phyloP scores from a whole-genome alignment of 2,888 invertebrate species.

The Clunio marinus region DNA sequence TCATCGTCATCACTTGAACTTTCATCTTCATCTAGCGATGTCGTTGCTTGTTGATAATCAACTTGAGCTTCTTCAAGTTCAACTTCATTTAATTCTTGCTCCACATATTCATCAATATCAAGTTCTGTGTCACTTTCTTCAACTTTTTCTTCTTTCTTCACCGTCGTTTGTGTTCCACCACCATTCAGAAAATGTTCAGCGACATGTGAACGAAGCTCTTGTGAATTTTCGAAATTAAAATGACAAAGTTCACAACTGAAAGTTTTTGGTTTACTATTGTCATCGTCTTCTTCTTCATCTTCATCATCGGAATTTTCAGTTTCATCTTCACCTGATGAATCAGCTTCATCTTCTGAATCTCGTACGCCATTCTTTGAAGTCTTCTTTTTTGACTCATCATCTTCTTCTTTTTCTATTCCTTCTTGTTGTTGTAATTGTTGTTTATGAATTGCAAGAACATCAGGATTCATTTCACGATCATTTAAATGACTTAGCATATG shows the following conservation, averaged over 20 bases:
- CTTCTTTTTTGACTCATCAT: too few relatives aligned
- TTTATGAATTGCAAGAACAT: conserved; percentile 39
- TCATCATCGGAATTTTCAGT: conserved; percentile 43
- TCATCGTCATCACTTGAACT: neutral
- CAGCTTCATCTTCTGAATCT: conserved; percentile 22
- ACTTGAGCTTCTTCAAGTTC: conserved; percentile 26
- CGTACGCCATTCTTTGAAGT: neutral
- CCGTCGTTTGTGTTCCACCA: neutral
- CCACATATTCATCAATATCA: conserved; percentile 30
- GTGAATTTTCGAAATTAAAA: conserved; percentile 49
- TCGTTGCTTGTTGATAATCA: conserved; percentile 11
- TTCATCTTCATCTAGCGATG: conserved; percentile 10
- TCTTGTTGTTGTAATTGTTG: conserved; percentile 40
- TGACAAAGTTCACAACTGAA: conserved; percentile 50
- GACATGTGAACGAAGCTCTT: conserved; percentile 49
- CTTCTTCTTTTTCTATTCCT: too few relatives aligned
- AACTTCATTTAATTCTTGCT: conserved; percentile 36
- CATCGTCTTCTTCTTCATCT: conserved; percentile 42
- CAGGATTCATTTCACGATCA: conserved; percentile 43
- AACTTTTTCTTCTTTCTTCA: neutral
- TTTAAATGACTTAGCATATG: conserved; percentile 50
- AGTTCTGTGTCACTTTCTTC: conserved; percentile 20
- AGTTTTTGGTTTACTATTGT: conserved; percentile 38
- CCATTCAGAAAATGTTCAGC: conserved; percentile 52
- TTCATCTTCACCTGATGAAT: conserved; percentile 41